phyloP scores from a whole-genome alignment of 2,888 invertebrate genomes.

The Xestia xanthographa region DNA sequence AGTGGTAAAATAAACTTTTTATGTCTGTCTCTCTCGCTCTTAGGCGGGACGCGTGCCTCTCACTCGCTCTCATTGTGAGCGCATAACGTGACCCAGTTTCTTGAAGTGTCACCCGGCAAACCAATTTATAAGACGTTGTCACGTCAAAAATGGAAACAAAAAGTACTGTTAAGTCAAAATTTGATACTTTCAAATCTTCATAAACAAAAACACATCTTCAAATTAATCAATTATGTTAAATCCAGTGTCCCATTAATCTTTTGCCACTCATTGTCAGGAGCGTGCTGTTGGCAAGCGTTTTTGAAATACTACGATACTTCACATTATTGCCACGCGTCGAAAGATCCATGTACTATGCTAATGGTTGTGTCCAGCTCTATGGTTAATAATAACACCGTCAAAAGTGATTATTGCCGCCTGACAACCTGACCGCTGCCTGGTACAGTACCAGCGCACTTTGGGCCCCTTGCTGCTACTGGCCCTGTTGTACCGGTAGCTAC shows the following conservation, averaged over 20 bases:
- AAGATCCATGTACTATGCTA: background rate
- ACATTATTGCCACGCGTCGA: background rate
- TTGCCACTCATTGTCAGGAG: too few species aligned
- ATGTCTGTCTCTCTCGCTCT: too few species aligned
- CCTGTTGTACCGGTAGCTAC: constrained; percentile 61
- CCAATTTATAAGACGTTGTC: too few species aligned
- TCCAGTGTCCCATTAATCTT: too few species aligned
- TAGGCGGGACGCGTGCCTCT: too few species aligned
- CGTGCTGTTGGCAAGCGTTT: background rate
- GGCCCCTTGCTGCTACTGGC: constrained; percentile 31
- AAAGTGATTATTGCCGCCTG: constrained; percentile 35
- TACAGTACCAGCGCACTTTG: constrained; percentile 51
- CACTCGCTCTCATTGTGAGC: too few species aligned
- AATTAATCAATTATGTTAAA: background rate
- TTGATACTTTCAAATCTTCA: background rate
- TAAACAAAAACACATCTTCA: background rate
- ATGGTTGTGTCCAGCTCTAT: constrained; percentile 40
- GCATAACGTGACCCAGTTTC: too few species aligned
- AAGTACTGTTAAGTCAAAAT: background rate
- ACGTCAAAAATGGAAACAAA: too few species aligned
- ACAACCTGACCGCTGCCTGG: constrained; percentile 32
- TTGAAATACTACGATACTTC: background rate
- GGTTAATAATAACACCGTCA: constrained; percentile 16
- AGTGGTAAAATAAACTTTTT: too few species aligned
- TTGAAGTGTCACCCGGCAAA: too few species aligned